A percentile compares a stretch with the other conserved stretches of the same genome.
Evolutionary conservation across 2,113 vertebrate species (phyloP).

Genomic region (Penelope pileata): DNA sequence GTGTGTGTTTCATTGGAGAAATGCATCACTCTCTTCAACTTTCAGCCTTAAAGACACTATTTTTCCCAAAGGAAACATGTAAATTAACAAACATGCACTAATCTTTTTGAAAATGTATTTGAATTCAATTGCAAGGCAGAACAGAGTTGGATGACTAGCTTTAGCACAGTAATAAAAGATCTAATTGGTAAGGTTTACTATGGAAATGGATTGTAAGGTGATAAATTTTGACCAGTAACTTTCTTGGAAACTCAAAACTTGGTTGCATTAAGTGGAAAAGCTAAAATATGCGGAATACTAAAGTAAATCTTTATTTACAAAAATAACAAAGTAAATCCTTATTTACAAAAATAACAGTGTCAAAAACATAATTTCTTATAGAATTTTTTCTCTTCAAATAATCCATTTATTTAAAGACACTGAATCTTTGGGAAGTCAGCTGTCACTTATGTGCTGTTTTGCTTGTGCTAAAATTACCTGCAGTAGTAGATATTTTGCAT

Average conservation of each 20-base stretch:
- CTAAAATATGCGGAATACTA: constrained; percentile 32
- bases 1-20: background rate
- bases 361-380: background rate
- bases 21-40: background rate
- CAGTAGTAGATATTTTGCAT: background rate
- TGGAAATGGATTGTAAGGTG: constrained; percentile 6
- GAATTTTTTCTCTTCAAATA: background rate
- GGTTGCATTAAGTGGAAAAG: background rate
- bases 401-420: background rate
- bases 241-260: constrained; percentile 28
- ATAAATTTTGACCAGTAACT: constrained; percentile 51
- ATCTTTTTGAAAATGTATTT: background rate
- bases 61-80: background rate
- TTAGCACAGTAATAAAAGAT: background rate
- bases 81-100: background rate
- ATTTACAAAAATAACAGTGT: constrained; percentile 42
- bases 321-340: constrained; percentile 39
- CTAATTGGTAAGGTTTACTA: constrained; percentile 19
- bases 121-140: background rate
- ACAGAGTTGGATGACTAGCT: background rate
- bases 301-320: constrained; percentile 44
- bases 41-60: background rate
- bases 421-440: constrained; percentile 1
- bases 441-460: background rate
- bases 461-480: constrained; percentile 41